Evolutionary conservation across 1,140 invertebrate species (phyloP), one percentile per base, ranked within the genome.

Genomic region (Batillaria attramentaria): DNA sequence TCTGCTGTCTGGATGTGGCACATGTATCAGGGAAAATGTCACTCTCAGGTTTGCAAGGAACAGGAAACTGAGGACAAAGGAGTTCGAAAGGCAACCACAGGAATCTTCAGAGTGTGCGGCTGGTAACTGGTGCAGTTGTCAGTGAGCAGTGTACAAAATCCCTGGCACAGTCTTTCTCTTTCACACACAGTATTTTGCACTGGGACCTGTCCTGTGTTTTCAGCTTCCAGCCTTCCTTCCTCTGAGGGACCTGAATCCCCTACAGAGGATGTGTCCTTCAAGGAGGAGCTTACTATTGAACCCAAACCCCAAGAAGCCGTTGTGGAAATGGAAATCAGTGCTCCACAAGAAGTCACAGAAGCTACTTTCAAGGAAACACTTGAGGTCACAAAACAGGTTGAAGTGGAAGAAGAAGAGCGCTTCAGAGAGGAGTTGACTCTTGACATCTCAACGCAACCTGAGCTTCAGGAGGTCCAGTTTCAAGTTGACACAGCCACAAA

Each of bases 261-360:
- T 20, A 37, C 65, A 54, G 84, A 85, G 66, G 79, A 82, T 39
- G 77, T 75, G 72, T 72, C 41, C 46, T 78, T 78, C 62, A 81
- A 82, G 50, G 82, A 84, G 46, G 74, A 80, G 42, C 72, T 80
- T 20, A 69, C 65, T 35, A 24, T 81, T 33, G 75, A 72, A 16
- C 62, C 69, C 31, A 28, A 80, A 60, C 42, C 54, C 37, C 37
- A 50, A 37, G 46, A 77, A 37, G 54, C 50, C 37, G 43, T 54
- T 5, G 33, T 73, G 57, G 83, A 84, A 42, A 50, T 77, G n/a
- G 73, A 81, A 70, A 72, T 80, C 37, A 57, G 73, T 62, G 68
- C 68, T 2, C 78, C 73, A 8, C 35, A 46, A 31, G 70, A 78
- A 46, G 42, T 70, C 3, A 77, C 65, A 41, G 78, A 81, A 77